phyloP scores from a whole-genome alignment of 2,888 invertebrate species.

The Sarcophaga carnaria region DNA sequence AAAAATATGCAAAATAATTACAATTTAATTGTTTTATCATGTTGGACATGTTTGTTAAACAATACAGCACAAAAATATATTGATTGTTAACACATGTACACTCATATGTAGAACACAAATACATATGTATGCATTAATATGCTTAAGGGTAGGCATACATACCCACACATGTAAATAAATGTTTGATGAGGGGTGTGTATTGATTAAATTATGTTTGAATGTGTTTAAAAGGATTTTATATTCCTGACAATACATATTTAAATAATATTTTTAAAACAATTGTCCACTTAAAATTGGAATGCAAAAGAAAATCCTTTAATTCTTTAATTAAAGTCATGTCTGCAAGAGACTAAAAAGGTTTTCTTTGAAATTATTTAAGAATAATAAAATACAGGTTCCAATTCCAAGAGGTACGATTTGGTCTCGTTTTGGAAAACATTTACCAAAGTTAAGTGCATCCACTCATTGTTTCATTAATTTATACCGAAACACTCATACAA shows the following conservation, averaged over 20 bases:
- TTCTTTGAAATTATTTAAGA: no score
- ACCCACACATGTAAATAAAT: neutral
- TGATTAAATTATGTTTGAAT: slow-evolving; percentile 34
- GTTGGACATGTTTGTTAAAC: slow-evolving; percentile 62
- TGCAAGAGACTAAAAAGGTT: no score
- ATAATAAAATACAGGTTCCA: no score
- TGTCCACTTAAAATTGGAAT: no score
- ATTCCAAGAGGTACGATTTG: no score
- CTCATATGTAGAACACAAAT: neutral
- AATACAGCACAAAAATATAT: slow-evolving; percentile 42
- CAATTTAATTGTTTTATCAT: slow-evolving; percentile 68
- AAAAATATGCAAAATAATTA: slow-evolving; percentile 48
- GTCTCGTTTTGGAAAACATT: no score
- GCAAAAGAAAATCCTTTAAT: no score
- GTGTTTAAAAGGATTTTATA: neutral
- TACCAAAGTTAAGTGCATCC: no score
- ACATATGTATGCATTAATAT: neutral
- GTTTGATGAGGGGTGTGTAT: neutral
- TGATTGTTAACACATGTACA: slow-evolving; percentile 29
- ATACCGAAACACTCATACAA: no score
- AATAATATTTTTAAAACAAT: neutral
- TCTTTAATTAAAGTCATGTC: no score
- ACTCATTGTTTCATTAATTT: no score
- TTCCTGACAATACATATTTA: neutral
- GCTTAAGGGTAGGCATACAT: neutral